These are phyloP conservation scores for Recurvirostra avosetta DNA, from an alignment of 2,113 vertebrate genomes.

Conservation along the genomic window DNA sequence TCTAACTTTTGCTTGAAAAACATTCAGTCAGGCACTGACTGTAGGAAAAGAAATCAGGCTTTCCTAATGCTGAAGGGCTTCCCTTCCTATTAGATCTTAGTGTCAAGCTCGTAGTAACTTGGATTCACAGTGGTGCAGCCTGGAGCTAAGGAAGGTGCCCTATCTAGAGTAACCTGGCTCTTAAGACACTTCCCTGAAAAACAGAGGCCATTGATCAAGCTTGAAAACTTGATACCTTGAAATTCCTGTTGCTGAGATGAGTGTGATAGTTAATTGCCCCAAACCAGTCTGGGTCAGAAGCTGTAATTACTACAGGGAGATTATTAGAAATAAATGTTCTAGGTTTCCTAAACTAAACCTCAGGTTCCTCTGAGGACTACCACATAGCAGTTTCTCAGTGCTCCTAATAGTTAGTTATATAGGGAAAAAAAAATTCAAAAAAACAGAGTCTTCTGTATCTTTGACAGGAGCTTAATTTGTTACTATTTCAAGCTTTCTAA, in stretches of 20 bases:
- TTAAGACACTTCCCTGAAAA: neutral
- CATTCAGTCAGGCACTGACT: neutral
- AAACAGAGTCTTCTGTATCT: neutral
- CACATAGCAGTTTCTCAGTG: neutral
- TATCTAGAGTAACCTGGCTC: neutral
- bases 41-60: neutral
- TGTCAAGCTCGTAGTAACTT: neutral
- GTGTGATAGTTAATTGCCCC: neutral
- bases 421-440: accelerated
- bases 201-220: neutral
- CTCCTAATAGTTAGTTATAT: neutral
- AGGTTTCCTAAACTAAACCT: neutral
- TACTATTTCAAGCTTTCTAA: neutral
- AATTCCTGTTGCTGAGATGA: neutral
- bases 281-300: neutral
- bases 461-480: neutral
- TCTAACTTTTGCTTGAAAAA: neutral
- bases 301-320: neutral
- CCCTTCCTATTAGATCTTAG: neutral
- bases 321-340: neutral
- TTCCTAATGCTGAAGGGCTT: neutral
- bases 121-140: neutral
- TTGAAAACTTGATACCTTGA: neutral
- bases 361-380: neutral
- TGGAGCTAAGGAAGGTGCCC: neutral